phyloP scores from a whole-genome alignment of 2,113 vertebrate genomes.

The Eulemur macaco region DNA sequence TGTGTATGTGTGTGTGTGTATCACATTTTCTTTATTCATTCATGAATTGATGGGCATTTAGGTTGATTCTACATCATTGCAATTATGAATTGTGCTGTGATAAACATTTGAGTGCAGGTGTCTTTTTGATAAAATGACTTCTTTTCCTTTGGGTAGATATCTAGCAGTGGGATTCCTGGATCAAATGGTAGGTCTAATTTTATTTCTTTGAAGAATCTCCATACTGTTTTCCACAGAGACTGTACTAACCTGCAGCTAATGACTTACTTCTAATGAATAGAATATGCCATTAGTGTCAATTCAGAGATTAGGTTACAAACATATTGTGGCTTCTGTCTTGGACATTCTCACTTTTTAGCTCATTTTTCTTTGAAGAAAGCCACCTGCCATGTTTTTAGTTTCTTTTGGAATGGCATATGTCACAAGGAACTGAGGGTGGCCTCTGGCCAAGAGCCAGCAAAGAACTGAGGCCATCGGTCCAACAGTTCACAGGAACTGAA shows the following conservation, averaged over 20 bases:
- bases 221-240: too few species aligned
- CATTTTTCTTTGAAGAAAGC: background rate
- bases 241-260: background rate
- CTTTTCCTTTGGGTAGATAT: too few species aligned
- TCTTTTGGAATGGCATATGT: background rate
- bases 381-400: background rate
- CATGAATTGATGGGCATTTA: too few species aligned
- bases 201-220: too few species aligned
- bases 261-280: background rate
- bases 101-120: too few species aligned
- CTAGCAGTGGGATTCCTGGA: too few species aligned
- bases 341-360: background rate
- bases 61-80: too few species aligned
- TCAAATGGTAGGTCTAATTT: too few species aligned
- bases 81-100: too few species aligned
- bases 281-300: background rate
- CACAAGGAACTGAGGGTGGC: background rate
- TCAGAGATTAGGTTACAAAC: background rate
- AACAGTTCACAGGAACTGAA: background rate
- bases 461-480: background rate
- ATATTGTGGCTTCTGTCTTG: background rate
- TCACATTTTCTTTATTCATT: too few species aligned
- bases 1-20: too few species aligned
- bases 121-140: too few species aligned
- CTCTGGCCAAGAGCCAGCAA: background rate